Evolutionary conservation across 2,797 vertebrate species (phyloP).

Genomic region (Cynodonichthys magdalenae): DNA sequence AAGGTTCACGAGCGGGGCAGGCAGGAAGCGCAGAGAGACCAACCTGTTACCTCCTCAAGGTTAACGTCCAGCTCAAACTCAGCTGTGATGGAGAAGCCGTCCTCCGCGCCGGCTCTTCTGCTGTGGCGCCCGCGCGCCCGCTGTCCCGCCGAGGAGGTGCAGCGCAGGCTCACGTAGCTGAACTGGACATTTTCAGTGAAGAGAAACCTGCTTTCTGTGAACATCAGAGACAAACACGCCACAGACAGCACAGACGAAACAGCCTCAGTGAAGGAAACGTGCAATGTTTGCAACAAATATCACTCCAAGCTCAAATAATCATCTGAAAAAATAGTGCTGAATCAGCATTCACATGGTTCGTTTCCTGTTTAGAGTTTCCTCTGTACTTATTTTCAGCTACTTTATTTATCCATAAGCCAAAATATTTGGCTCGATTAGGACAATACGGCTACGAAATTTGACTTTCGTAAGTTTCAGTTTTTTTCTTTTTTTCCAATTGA

Average conservation of each 20-base stretch:
- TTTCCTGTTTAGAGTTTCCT: too few species aligned
- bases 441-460: too few species aligned
- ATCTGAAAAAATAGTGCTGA: too few species aligned
- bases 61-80: constrained; percentile 95
- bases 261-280: background rate
- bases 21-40: constrained; percentile 85
- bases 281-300: background rate
- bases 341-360: too few species aligned
- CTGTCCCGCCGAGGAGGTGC: constrained; percentile 84
- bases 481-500: too few species aligned
- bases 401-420: too few species aligned
- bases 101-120: constrained; percentile 82
- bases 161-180: constrained; percentile 92
- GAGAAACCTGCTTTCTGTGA: constrained; percentile 88
- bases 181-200: constrained; percentile 91
- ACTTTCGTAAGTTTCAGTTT: too few species aligned
- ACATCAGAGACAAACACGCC: constrained; percentile 35
- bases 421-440: too few species aligned
- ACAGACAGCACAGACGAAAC: background rate
- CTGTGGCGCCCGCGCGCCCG: constrained; percentile 81
- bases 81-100: constrained; percentile 88
- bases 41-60: constrained; percentile 99
- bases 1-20: constrained; percentile 61
- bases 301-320: too few species aligned
- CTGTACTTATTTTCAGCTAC: too few species aligned